Conservation (phyloP, 53 echinoderm and acorn worm species). For the Pentamera pediparva region DNA sequence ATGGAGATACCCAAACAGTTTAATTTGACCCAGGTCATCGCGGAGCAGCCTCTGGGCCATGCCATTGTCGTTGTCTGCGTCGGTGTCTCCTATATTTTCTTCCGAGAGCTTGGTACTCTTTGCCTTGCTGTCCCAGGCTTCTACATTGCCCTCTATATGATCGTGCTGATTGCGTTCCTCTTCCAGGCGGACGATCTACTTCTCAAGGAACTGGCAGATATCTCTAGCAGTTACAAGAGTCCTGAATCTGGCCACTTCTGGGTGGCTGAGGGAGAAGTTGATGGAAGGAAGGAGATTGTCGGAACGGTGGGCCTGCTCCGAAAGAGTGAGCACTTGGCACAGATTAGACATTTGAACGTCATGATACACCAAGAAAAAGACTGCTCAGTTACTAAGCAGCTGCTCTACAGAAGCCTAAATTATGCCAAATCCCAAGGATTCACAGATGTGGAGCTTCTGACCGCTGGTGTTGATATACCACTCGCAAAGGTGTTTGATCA, state of each 20-base stretch:
- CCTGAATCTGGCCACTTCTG: neutral
- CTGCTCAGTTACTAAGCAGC: neutral
- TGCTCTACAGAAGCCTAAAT: neutral
- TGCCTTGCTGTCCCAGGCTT: conserved; percentile 3
- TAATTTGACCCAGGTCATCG: conserved; percentile 18
- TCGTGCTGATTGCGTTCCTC: conserved; percentile 8
- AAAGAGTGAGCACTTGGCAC: neutral
- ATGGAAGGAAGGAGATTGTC: neutral
- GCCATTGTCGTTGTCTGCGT: conserved; percentile 3
- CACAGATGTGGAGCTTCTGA: neutral
- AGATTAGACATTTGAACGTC: conserved; percentile 18
- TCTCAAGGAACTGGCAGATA: conserved; percentile 22
- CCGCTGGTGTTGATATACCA: neutral
- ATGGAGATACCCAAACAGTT: conserved; percentile 25
- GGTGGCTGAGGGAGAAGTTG: neutral
- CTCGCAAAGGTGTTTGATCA: neutral
- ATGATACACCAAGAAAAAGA: neutral
- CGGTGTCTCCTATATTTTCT: neutral
- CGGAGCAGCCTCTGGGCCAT: conserved; percentile 14
- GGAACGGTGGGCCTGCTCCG: neutral
- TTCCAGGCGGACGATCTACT: conserved; percentile 4
- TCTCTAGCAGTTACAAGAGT: neutral
- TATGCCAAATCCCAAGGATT: neutral
- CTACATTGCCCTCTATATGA: conserved; percentile 9
- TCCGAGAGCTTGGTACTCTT: neutral